Conservation (phyloP, 2,888 invertebrate genomes). For the Terebella lapidaria region DNA sequence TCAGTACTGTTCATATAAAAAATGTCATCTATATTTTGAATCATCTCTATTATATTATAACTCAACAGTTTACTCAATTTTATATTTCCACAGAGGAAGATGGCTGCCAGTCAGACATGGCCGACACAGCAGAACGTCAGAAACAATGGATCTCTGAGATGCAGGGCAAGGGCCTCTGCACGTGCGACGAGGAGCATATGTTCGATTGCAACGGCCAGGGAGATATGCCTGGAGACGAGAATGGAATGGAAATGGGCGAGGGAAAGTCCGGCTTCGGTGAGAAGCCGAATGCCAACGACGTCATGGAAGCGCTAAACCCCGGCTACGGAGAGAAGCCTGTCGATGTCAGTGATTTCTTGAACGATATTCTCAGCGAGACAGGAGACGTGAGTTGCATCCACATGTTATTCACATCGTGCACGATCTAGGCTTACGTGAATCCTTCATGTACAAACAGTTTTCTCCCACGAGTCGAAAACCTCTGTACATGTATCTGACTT, state of each 20-base stretch:
- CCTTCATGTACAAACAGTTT: no score
- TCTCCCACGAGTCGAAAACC: no score
- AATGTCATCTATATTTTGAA: no score
- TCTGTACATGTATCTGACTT: no score
- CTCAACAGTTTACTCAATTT: no score
- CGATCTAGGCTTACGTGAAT: not conserved
- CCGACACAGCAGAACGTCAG: slow-evolving; percentile 92
- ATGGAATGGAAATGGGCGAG: not conserved
- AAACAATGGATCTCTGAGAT: slow-evolving; percentile 74
- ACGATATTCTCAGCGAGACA: not conserved
- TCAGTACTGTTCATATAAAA: no score
- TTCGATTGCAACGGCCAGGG: slow-evolving; percentile 69
- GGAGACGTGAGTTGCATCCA: not conserved
- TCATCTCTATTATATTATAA: no score
- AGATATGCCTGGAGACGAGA: no score
- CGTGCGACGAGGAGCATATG: slow-evolving; percentile 95
- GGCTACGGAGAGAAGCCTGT: no score
- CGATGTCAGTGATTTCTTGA: not conserved
- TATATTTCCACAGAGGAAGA: slow-evolving; percentile 74
- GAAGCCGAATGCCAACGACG: not conserved
- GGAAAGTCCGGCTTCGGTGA: not conserved
- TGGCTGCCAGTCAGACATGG: slow-evolving; percentile 85
- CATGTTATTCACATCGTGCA: not conserved
- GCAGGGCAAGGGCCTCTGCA: slow-evolving; percentile 75
- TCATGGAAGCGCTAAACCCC: no score